Conservation (phyloP, 2,797 vertebrate genomes). For the Thaleichthys pacificus region DNA sequence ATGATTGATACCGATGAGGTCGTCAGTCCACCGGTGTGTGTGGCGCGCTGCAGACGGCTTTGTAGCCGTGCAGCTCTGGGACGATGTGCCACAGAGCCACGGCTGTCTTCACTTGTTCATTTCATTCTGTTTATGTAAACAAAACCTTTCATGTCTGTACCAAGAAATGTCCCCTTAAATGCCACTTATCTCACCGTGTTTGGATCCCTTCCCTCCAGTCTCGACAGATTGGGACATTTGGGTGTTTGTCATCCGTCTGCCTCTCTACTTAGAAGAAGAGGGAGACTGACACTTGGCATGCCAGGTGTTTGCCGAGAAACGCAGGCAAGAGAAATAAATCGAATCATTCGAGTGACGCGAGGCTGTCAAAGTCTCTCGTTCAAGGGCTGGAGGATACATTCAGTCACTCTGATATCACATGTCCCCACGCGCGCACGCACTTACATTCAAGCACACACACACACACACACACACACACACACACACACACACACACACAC, state of each 20-base stretch:
- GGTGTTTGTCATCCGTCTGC: constrained; percentile 49
- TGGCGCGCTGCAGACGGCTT: constrained; percentile 13
- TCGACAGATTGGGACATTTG: constrained; percentile 42
- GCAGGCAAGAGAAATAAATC: constrained; percentile 48
- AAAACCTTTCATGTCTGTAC: constrained; percentile 34
- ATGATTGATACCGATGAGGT: neutral
- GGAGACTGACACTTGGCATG: constrained; percentile 34
- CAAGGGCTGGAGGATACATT: constrained; percentile 17
- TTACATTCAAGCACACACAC: constrained; percentile 2
- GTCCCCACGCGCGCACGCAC: constrained; percentile 5
- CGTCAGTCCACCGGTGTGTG: constrained; percentile 9
- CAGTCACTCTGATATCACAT: constrained; percentile 5
- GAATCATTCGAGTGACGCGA: constrained; percentile 28
- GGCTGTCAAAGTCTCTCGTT: constrained; percentile 30
- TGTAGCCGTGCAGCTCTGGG: constrained; percentile 8
- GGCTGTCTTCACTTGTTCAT: constrained; percentile 42
- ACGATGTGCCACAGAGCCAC: constrained; percentile 13
- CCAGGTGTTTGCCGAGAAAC: constrained; percentile 42
- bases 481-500: constrained; percentile 10
- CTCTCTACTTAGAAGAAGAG: constrained; percentile 57
- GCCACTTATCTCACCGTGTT: constrained; percentile 38
- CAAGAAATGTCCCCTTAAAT: constrained; percentile 48
- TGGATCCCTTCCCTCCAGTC: constrained; percentile 35
- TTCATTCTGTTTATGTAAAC: constrained; percentile 35
- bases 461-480: constrained; percentile 9